Conservation (phyloP, 2,888 invertebrate species). For the Creontiades dilutus region DNA sequence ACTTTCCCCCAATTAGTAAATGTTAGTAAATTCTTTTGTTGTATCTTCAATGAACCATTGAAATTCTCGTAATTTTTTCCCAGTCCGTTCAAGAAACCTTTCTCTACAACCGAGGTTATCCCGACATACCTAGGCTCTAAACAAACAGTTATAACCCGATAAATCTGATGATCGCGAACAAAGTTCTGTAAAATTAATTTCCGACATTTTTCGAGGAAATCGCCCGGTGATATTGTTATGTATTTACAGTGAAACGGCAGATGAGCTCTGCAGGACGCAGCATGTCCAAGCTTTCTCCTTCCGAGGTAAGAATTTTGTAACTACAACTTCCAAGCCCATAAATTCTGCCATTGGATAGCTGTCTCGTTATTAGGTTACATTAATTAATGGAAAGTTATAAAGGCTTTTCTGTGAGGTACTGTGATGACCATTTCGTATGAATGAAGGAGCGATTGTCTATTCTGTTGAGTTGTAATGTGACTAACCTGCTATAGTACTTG, state of each 20-base stretch:
- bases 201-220: background rate
- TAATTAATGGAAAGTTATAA: background rate
- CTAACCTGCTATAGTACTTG: no score
- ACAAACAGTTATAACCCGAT: background rate
- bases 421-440: no score
- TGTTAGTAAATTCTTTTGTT: background rate
- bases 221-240: conserved; percentile 48
- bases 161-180: background rate
- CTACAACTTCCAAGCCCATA: background rate
- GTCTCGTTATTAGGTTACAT: background rate
- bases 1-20: background rate
- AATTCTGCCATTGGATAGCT: background rate
- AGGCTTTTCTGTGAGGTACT: background rate
- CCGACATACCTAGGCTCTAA: background rate
- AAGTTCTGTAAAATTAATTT: background rate
- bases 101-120: background rate
- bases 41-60: background rate
- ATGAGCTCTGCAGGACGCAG: conserved; percentile 69
- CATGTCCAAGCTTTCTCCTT: conserved; percentile 73
- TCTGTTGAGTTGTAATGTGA: no score
- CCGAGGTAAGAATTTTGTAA: conserved; percentile 69
- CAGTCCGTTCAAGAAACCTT: background rate
- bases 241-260: conserved; percentile 53
- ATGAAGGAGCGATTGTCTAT: no score
- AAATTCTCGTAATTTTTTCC: background rate